Percentiles rank a stretch among this genome's conserved stretches.
Conservation (phyloP, 1,140 invertebrate genomes). For the Schlechtendalia chinensis region DNA sequence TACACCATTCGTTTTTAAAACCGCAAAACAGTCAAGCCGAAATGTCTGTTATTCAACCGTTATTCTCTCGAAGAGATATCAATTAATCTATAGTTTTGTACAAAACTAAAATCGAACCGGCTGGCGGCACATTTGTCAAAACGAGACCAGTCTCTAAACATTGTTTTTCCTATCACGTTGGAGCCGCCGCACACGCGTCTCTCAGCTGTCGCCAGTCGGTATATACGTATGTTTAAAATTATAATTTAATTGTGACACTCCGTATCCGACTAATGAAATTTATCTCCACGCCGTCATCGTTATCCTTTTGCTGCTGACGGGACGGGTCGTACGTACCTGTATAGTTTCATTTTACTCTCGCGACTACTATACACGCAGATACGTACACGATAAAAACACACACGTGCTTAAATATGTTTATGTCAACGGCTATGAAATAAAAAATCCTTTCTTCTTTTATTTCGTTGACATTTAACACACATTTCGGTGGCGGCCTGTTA, state of each 20-base stretch:
- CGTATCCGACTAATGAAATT: constrained; percentile 12
- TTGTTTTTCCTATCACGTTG: too few relatives aligned
- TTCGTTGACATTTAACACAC: neutral
- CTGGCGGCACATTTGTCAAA: too few relatives aligned
- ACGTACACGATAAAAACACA: too few relatives aligned
- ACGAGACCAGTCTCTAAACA: too few relatives aligned
- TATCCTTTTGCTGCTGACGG: neutral
- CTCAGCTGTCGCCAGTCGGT: neutral
- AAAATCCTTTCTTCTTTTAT: constrained; percentile 3
- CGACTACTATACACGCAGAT: too few relatives aligned
- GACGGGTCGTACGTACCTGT: too few relatives aligned
- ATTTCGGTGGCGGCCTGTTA: neutral
- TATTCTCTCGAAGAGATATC: too few relatives aligned
- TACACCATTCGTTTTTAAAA: too few relatives aligned
- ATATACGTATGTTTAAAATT: constrained; percentile 20
- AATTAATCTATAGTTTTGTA: too few relatives aligned
- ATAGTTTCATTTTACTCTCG: neutral
- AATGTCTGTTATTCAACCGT: too few relatives aligned
- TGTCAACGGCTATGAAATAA: neutral
- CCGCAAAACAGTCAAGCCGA: too few relatives aligned
- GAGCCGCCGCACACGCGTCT: neutral
- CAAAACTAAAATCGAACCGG: too few relatives aligned
- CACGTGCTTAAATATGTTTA: neutral
- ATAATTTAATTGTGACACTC: constrained; percentile 1
- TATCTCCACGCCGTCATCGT: neutral